These are phyloP conservation scores for Rambutsinella grinnellia DNA, from an alignment of 2,888 invertebrate species.

Conservation along the genomic window DNA sequence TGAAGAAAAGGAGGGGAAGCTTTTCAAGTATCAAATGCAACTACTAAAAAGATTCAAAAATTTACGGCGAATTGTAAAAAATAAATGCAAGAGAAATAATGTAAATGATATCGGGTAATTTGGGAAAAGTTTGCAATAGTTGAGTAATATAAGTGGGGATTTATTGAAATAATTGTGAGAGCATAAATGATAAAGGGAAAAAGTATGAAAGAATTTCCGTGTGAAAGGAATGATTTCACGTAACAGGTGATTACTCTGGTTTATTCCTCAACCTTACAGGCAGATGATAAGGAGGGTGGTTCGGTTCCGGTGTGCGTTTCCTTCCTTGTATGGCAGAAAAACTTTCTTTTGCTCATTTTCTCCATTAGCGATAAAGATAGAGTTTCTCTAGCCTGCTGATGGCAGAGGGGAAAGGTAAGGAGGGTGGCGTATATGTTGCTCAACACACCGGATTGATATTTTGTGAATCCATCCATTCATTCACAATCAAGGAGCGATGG, in stretches of 20 bases:
- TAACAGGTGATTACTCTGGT: slow-evolving; percentile 55
- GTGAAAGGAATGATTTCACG: slow-evolving; percentile 47
- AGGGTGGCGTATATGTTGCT: neutral
- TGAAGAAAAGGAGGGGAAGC: no score
- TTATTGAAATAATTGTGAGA: no score
- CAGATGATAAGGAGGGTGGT: neutral
- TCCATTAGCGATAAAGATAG: neutral
- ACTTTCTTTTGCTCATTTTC: slow-evolving; percentile 3
- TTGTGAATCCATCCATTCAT: slow-evolving; percentile 3
- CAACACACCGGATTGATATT: neutral
- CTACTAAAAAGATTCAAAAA: neutral
- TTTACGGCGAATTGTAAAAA: neutral
- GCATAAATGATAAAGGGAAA: neutral
- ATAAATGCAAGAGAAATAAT: neutral
- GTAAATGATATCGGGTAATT: neutral
- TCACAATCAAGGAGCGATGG: neutral
- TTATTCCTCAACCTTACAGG: neutral
- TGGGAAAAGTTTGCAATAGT: neutral
- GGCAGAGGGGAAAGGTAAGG: neutral
- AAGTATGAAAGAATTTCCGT: neutral
- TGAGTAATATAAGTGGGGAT: neutral
- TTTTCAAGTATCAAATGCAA: neutral
- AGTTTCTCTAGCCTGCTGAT: no score
- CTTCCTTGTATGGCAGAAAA: neutral
- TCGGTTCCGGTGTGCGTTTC: slow-evolving; percentile 7